phyloP scores from a whole-genome alignment of 1,140 invertebrate species.

The Heliconius congener region DNA sequence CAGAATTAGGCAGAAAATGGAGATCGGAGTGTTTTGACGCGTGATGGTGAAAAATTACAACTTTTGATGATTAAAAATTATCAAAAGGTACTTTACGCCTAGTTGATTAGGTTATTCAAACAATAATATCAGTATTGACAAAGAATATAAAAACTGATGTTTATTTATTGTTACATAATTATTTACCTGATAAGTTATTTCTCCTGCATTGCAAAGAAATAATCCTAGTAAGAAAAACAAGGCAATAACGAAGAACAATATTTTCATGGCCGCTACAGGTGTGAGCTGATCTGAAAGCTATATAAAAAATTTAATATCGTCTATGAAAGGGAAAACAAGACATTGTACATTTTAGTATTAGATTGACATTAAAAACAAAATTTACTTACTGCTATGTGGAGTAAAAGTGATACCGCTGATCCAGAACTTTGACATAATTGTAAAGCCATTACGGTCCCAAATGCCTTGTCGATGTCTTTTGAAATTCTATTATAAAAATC shows the following conservation, averaged over 20 bases:
- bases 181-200: conserved; percentile 66
- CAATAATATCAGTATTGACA: neutral
- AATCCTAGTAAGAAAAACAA: conserved; percentile 61
- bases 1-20: too few relatives aligned
- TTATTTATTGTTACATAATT: neutral
- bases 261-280: conserved; percentile 54
- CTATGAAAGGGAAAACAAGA: too few relatives aligned
- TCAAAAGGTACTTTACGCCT: too few relatives aligned
- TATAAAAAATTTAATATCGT: neutral
- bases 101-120: neutral
- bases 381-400: conserved; percentile 64
- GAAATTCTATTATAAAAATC: conserved; percentile 45
- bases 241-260: conserved; percentile 56
- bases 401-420: conserved; percentile 65
- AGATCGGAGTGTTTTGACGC: too few relatives aligned
- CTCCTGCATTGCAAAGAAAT: conserved; percentile 66
- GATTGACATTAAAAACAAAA: conserved; percentile 13
- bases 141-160: neutral
- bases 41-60: too few relatives aligned
- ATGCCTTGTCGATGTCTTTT: conserved; percentile 63
- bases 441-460: conserved; percentile 62
- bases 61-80: too few relatives aligned
- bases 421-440: conserved; percentile 64
- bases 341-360: too few relatives aligned
- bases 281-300: conserved; percentile 61